Evolutionary conservation across 1,140 invertebrate genomes (phyloP).

Genomic region (Pogonomyrmex californicus): DNA sequence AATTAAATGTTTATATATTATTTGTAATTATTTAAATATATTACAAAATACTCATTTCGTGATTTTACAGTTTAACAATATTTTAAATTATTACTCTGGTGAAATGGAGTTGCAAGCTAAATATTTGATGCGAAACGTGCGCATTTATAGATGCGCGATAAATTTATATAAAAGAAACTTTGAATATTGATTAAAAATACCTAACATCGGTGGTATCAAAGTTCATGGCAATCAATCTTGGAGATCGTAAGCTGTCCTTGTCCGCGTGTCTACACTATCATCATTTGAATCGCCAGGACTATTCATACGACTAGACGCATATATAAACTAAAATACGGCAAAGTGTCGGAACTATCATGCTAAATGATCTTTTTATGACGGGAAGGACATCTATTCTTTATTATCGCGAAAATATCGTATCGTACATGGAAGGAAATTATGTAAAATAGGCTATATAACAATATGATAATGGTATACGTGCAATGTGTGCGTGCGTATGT

Average conservation of each 20-base stretch:
- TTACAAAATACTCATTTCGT: background rate
- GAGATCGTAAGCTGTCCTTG: background rate
- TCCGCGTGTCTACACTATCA: too few species aligned
- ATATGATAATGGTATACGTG: background rate
- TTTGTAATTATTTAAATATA: background rate
- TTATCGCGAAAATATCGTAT: background rate
- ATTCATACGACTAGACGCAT: background rate
- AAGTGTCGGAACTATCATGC: background rate
- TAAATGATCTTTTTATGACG: slow-evolving; percentile 18
- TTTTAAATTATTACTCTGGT: background rate
- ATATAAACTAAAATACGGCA: background rate
- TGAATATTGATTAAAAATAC: background rate
- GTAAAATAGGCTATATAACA: background rate
- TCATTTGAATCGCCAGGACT: background rate
- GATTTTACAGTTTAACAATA: background rate
- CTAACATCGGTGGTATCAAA: background rate
- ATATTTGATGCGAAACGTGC: background rate
- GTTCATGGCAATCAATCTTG: background rate
- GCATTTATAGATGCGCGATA: background rate
- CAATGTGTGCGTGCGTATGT: background rate
- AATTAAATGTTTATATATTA: too few species aligned
- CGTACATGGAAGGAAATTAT: slow-evolving; percentile 13
- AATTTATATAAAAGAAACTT: background rate
- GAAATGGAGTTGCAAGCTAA: background rate
- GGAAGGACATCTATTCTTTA: background rate